Conservation (phyloP, 1,140 invertebrate species). For the Orussus abietinus region DNA sequence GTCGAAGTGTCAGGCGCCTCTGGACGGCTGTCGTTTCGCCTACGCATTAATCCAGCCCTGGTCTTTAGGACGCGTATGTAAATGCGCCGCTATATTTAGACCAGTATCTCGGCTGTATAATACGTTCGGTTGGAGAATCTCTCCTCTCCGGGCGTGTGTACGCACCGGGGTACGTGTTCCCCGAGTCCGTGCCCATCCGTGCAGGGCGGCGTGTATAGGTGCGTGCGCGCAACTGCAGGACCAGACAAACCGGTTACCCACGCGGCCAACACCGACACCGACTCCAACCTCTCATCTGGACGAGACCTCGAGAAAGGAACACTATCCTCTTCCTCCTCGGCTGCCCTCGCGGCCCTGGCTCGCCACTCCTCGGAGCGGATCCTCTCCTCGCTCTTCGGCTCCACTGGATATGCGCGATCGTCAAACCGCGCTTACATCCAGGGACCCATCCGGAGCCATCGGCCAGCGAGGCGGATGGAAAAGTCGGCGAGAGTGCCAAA, state of each 20-base stretch:
- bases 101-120: conserved; percentile 41
- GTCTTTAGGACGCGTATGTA: conserved; percentile 50
- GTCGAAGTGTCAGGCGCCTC: no score
- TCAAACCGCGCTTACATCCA: conserved; percentile 23
- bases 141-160: conserved; percentile 12
- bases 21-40: conserved; percentile 33
- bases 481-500: conserved; percentile 19
- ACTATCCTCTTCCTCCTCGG: conserved; percentile 14
- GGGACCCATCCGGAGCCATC: conserved; percentile 23
- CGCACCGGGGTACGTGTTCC: conserved; percentile 1
- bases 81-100: conserved; percentile 52
- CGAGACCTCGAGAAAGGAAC: conserved; percentile 20
- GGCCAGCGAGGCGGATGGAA: conserved; percentile 20
- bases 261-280: conserved; percentile 39
- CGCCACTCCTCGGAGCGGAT: conserved; percentile 5
- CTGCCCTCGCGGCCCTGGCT: background rate
- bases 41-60: conserved; percentile 50
- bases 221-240: conserved; percentile 47
- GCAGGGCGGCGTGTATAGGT: no score
- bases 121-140: conserved; percentile 35
- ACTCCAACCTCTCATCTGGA: conserved; percentile 21
- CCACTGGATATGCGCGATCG: conserved; percentile 27
- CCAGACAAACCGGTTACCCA: conserved; percentile 51
- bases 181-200: no score
- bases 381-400: conserved; percentile 3